These are phyloP conservation scores for Tiaroga cobitis DNA, from an alignment of 2,797 vertebrate genomes.

Conservation along the genomic window DNA sequence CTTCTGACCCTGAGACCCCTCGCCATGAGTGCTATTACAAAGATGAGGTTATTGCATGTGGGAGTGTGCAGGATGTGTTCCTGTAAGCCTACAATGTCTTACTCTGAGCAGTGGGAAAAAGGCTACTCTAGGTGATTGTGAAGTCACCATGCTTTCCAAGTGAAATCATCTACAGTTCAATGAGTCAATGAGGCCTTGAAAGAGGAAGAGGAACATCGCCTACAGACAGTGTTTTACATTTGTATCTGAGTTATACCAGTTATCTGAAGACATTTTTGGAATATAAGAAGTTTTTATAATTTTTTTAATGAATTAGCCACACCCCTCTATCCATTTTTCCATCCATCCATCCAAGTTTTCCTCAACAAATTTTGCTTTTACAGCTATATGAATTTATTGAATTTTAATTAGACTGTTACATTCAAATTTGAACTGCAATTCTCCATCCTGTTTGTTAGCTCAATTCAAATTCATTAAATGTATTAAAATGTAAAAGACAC, in stretches of 20 bases:
- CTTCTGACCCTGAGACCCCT: conserved; percentile 11
- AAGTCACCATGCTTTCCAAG: conserved; percentile 11
- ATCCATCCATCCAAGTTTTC: not conserved
- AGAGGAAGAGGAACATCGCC: not conserved
- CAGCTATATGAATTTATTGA: not conserved
- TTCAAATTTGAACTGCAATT: not conserved
- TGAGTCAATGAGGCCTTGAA: conserved; percentile 14
- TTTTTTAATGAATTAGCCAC: not conserved
- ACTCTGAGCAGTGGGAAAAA: not conserved
- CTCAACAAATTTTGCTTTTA: not conserved
- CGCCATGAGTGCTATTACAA: conserved; percentile 25
- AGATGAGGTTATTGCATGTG: conserved; percentile 19
- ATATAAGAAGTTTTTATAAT: not conserved
- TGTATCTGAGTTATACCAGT: not conserved
- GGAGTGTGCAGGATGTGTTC: not conserved
- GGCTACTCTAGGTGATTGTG: not conserved
- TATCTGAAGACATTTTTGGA: not conserved
- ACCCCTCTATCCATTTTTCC: not conserved
- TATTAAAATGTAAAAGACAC: not conserved
- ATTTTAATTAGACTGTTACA: not conserved
- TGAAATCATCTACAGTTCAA: conserved; percentile 22
- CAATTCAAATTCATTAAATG: not conserved
- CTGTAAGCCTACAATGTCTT: not conserved
- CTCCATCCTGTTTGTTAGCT: not conserved
- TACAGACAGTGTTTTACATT: not conserved